A percentile compares a stretch with the other conserved stretches of the same genome.
These are phyloP conservation scores for Clivina fossor DNA, from an alignment of 2,888 invertebrate species.

Conservation along the genomic window DNA sequence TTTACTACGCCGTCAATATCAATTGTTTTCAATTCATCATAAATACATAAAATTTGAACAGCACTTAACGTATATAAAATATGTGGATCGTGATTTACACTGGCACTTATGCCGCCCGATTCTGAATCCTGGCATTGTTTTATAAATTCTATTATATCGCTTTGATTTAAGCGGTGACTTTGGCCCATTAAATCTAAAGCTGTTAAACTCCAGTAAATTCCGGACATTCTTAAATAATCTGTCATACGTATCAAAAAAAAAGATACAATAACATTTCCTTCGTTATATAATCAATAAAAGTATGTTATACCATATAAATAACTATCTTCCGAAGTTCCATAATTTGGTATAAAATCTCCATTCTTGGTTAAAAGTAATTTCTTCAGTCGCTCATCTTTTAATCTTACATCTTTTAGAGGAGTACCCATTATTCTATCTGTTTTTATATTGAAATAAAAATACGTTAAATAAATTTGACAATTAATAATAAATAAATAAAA, in stretches of 20 bases:
- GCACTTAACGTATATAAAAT: conserved; percentile 94
- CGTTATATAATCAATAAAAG: conserved; percentile 13
- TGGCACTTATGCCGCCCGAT: conserved; percentile 87
- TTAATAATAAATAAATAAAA: too few species aligned
- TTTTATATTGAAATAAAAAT: too few species aligned
- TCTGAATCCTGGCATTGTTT: conserved; percentile 80
- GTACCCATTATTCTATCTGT: conserved; percentile 56
- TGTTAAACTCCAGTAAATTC: conserved; percentile 97
- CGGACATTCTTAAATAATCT: conserved; percentile 95
- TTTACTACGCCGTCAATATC: conserved; percentile 79
- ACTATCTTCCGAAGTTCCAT: conserved; percentile 86
- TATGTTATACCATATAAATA: conserved; percentile 56
- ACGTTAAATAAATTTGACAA: too few species aligned
- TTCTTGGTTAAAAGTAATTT: conserved; percentile 77
- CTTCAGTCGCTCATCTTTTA: conserved; percentile 62
- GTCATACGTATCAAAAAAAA: conserved; percentile 95
- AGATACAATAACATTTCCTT: conserved; percentile 15
- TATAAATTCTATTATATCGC: conserved; percentile 84
- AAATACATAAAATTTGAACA: conserved; percentile 80
- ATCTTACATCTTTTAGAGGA: conserved; percentile 64
- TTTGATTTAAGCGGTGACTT: conserved; percentile 66
- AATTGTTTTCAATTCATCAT: conserved; percentile 73
- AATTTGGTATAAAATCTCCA: conserved; percentile 82
- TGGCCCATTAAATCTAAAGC: conserved; percentile 88
- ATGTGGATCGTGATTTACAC: conserved; percentile 92